These are phyloP conservation scores for Eupeodes latifasciatus DNA, from an alignment of 2,888 invertebrate genomes.

Conservation along the genomic window DNA sequence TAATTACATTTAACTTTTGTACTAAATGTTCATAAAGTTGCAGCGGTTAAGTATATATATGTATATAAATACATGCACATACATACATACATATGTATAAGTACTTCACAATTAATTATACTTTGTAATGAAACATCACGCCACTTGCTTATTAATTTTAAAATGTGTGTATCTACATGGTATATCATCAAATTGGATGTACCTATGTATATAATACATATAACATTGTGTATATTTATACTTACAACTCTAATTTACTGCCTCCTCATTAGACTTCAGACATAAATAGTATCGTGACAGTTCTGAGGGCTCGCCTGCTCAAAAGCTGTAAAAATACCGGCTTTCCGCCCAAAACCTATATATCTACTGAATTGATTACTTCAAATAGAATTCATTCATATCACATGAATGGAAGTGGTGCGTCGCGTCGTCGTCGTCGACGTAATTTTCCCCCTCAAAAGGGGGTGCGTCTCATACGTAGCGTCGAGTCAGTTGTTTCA, in stretches of 20 bases:
- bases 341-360: background rate
- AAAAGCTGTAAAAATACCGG: slow-evolving; percentile 18
- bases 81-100: too few relatives aligned
- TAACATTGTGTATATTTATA: too few relatives aligned
- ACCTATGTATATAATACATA: too few relatives aligned
- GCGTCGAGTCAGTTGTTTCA: background rate
- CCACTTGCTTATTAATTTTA: background rate
- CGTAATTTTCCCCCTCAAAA: background rate
- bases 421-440: too few relatives aligned
- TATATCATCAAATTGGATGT: too few relatives aligned
- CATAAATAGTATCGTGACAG: background rate
- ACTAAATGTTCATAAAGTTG: background rate
- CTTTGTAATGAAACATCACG: background rate
- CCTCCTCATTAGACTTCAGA: background rate
- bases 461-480: background rate
- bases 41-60: background rate
- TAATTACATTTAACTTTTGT: background rate
- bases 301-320: slow-evolving; percentile 24
- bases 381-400: slow-evolving; percentile 2
- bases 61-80: background rate
- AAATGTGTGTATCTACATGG: background rate
- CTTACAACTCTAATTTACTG: too few relatives aligned
- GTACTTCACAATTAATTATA: background rate
- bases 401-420: slow-evolving; percentile 4
- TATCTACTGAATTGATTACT: background rate